phyloP scores from a whole-genome alignment of 2,888 invertebrate genomes.

The Busseola fusca region DNA sequence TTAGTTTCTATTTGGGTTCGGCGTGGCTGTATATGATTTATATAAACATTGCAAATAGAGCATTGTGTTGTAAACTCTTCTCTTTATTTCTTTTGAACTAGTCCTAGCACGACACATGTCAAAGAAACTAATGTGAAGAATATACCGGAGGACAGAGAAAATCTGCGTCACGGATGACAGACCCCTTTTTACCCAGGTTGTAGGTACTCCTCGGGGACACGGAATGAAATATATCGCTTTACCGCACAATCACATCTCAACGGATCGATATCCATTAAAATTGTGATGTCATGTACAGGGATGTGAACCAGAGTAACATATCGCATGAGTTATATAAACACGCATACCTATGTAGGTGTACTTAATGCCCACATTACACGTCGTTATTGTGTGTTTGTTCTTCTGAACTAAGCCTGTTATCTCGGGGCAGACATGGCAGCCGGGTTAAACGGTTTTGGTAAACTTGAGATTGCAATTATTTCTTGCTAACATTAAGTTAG shows the following conservation, averaged over 20 bases:
- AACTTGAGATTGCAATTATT: slow-evolving; percentile 74
- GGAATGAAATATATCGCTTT: slow-evolving; percentile 43
- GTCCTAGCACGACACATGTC: slow-evolving; percentile 13
- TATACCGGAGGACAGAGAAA: slow-evolving; percentile 10
- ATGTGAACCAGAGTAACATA: slow-evolving; percentile 43
- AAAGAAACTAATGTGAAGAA: slow-evolving; percentile 1
- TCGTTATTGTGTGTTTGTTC: slow-evolving; percentile 45
- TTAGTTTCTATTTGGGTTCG: slow-evolving; percentile 42
- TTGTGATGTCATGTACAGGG: slow-evolving; percentile 47
- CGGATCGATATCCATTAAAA: slow-evolving; percentile 57
- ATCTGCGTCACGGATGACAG: slow-evolving; percentile 18
- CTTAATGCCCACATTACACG: slow-evolving; percentile 34
- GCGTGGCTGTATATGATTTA: slow-evolving; percentile 32
- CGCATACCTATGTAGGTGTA: slow-evolving; percentile 18
- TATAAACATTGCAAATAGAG: slow-evolving; percentile 7
- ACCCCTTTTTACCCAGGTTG: slow-evolving; percentile 21
- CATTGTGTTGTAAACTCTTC: slow-evolving; percentile 12
- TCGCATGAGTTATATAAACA: slow-evolving; percentile 12
- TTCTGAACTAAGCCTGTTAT: slow-evolving; percentile 56
- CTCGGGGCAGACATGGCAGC: slow-evolving; percentile 53
- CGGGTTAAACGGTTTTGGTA: slow-evolving; percentile 67
- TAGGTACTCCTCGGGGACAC: slow-evolving; percentile 34
- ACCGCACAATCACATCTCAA: slow-evolving; percentile 46
- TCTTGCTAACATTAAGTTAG: slow-evolving; percentile 68
- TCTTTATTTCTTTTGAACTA: slow-evolving; percentile 23